Evolutionary conservation across 2,888 invertebrate genomes (phyloP), one percentile per base, ranked within the genome.

Genomic region (Helleia helle): DNA sequence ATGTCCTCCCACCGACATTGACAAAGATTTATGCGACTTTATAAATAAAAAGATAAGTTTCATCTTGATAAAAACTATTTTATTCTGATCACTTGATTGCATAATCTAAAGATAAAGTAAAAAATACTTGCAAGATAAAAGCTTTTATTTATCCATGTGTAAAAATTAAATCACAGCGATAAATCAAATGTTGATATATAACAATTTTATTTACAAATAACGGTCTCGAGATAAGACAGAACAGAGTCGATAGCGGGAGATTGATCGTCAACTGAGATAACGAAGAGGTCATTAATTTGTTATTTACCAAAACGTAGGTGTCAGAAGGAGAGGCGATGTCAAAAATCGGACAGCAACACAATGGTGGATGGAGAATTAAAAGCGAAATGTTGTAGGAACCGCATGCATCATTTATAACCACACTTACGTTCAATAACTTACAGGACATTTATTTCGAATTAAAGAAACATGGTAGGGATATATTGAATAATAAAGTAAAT

Each of bases 371-470:
- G 67, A 71, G 75, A 71, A 75, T 81, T 84, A 83, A 84, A 84
- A 84, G 83, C 80, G 69, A 84, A 80, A 69, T 70, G 69, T 54
- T 84, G 84, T 84, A 73, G 80, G 71, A 71, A 73, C 74, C 53
- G 64, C n/a, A 62, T 70, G 61, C 66, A 71, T 81, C 80, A 84
- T 84, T 84, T 83, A 81, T 84, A 80, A 84, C 34, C 11, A 22
- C 18, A 18, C 18, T 18, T 34, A 34, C 18, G 34, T 22, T 12
- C 34, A 13, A 34, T 22, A 22, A 12, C 12, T 22, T 11, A 18
- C 18, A 34, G 11, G 17, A 22, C 18, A 34, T 31, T 18, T 31
- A 34, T 34, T 22, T 13, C 11, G 22, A 22, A 34, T 34, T 18
- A 34, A 34, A 34, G 34, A 34, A 34, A 18, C 34, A 18, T 8